A percentile compares a stretch with the other conserved stretches of the same genome.
Conservation (phyloP, 1,140 invertebrate genomes). For the Rhopalosiphum padi region DNA sequence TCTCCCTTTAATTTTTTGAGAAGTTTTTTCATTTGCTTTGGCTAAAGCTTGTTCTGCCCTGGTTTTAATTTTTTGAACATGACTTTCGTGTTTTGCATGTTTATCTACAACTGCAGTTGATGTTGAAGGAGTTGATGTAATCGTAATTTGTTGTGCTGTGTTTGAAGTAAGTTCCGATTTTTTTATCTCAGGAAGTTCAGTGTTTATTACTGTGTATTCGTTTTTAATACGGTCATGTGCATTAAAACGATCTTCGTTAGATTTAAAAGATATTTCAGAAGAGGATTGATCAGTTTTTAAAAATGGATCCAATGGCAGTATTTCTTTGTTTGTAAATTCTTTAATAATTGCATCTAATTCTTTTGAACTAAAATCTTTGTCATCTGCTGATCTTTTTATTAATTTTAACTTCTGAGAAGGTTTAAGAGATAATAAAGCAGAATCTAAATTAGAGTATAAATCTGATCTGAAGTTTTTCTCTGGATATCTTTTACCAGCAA, state of each 20-base stretch:
- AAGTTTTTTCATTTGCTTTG: background rate
- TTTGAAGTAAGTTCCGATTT: background rate
- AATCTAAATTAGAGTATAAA: background rate
- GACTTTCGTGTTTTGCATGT: background rate
- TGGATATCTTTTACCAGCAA: constrained; percentile 15
- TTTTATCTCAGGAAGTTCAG: background rate
- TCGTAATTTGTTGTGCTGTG: background rate
- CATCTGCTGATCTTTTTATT: constrained; percentile 5
- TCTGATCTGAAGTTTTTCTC: constrained; percentile 18
- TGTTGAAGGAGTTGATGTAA: background rate
- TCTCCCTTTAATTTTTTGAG: background rate
- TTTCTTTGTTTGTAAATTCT: constrained; percentile 38
- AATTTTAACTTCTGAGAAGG: constrained; percentile 16
- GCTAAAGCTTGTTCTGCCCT: constrained; percentile 45
- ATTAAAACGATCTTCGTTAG: background rate
- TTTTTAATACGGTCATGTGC: background rate
- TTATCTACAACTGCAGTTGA: background rate
- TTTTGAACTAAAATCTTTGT: background rate
- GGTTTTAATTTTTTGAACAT: constrained; percentile 46
- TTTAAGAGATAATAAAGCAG: background rate
- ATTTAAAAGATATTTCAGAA: background rate
- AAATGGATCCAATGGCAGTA: background rate
- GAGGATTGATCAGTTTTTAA: background rate
- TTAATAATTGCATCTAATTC: constrained; percentile 14
- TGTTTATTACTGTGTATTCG: background rate